Evolutionary conservation across 2,888 invertebrate genomes (phyloP).

Genomic region (Rhamnusium bicolor): DNA sequence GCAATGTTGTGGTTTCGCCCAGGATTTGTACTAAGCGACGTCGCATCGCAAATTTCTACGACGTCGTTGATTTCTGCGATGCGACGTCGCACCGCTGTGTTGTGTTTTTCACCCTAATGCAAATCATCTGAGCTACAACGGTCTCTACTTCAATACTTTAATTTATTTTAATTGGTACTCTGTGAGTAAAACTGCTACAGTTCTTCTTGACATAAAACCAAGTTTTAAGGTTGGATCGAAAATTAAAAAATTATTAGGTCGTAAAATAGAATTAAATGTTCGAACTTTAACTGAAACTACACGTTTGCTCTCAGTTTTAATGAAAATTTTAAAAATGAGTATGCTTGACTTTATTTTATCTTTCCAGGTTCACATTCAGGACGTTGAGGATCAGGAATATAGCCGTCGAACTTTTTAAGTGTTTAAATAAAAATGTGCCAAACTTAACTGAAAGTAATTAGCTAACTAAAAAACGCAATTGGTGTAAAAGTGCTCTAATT

Average conservation of each 20-base stretch:
- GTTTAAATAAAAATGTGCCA: constrained; percentile 26
- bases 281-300: background rate
- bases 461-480: background rate
- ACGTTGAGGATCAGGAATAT: background rate
- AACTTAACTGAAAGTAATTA: constrained; percentile 8
- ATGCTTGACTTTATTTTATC: background rate
- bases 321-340: background rate
- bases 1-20: too few species aligned
- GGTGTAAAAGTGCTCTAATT: constrained; percentile 14
- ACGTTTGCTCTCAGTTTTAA: background rate
- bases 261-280: constrained; percentile 1
- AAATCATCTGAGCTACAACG: too few species aligned
- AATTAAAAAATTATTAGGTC: background rate
- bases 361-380: constrained; percentile 20
- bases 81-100: too few species aligned
- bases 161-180: background rate
- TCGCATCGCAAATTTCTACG: too few species aligned
- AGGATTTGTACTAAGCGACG: too few species aligned
- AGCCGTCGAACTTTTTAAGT: constrained; percentile 1
- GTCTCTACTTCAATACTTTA: too few species aligned
- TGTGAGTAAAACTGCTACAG: background rate
- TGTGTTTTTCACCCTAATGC: too few species aligned
- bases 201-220: background rate
- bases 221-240: background rate
- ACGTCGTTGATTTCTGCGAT: too few species aligned